A percentile compares a stretch with the other conserved stretches of the same genome.
These are phyloP conservation scores for Pogoniulus pusillus DNA, from an alignment of 2,797 vertebrate genomes.

Conservation along the genomic window DNA sequence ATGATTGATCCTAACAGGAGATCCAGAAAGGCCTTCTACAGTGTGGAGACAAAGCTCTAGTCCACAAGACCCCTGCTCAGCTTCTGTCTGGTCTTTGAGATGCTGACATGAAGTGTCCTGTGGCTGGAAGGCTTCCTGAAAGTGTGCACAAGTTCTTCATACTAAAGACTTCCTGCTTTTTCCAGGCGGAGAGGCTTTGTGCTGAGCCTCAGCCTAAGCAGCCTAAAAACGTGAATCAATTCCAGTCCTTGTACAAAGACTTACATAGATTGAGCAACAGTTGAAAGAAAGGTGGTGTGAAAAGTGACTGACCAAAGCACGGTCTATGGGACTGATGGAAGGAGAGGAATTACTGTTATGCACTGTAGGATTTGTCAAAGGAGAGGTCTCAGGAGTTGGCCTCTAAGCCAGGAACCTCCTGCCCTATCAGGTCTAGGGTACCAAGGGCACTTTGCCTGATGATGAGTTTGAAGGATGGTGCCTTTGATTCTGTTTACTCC, in stretches of 20 bases:
- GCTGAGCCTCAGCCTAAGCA: not conserved
- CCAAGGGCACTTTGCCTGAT: not conserved
- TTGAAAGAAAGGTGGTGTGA: not conserved
- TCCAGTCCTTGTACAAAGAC: not conserved
- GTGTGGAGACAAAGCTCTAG: not conserved
- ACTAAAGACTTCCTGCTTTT: not conserved
- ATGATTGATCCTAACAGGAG: not conserved
- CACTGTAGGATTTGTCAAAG: not conserved
- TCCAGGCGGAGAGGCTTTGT: not conserved
- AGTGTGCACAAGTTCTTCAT: not conserved
- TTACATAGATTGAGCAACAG: not conserved
- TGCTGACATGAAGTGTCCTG: not conserved
- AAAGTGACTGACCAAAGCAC: not conserved
- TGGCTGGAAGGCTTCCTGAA: not conserved
- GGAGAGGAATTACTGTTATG: not conserved
- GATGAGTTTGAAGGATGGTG: not conserved
- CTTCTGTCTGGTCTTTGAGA: not conserved
- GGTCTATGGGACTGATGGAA: not conserved
- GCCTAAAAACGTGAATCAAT: not conserved
- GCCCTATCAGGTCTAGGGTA: no score
- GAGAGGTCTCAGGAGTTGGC: not conserved
- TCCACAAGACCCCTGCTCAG: not conserved
- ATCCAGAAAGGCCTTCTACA: not conserved
- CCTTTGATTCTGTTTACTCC: not conserved
- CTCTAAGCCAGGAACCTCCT: not conserved